Conservation (phyloP, 2,113 vertebrate species). For the Chloropsis hardwickii region DNA sequence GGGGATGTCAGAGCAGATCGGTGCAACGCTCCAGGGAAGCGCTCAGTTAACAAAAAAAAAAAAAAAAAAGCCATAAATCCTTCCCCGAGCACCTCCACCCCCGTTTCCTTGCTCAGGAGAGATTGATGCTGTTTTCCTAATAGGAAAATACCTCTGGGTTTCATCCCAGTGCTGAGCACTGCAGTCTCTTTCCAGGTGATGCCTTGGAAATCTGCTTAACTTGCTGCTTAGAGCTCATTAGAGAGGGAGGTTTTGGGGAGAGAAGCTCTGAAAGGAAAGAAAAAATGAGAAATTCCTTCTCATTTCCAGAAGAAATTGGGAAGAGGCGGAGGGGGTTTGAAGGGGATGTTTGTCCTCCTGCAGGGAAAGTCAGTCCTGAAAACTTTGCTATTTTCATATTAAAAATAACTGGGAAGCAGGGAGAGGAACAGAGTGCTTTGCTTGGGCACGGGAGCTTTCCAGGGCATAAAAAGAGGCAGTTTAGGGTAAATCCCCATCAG, state of each 20-base stretch:
- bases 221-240: neutral
- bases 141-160: neutral
- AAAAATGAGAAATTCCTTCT: neutral
- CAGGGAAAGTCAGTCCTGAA: neutral
- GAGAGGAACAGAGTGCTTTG: rapidly evolving
- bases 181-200: neutral
- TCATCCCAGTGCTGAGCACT: neutral
- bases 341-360: neutral
- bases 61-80: neutral
- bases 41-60: neutral
- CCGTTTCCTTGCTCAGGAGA: neutral
- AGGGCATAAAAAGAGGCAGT: neutral
- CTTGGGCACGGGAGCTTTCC: rapidly evolving
- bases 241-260: neutral
- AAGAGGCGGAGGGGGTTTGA: rapidly evolving
- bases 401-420: neutral
- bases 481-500: neutral
- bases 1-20: neutral
- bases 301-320: neutral
- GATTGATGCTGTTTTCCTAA: neutral
- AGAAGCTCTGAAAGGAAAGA: neutral
- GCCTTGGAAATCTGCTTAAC: neutral
- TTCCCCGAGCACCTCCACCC: neutral
- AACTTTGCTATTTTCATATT: neutral
- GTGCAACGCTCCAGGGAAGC: neutral